Evolutionary conservation across 2,888 invertebrate genomes (phyloP).

Genomic region (Pterostichus madidus): DNA sequence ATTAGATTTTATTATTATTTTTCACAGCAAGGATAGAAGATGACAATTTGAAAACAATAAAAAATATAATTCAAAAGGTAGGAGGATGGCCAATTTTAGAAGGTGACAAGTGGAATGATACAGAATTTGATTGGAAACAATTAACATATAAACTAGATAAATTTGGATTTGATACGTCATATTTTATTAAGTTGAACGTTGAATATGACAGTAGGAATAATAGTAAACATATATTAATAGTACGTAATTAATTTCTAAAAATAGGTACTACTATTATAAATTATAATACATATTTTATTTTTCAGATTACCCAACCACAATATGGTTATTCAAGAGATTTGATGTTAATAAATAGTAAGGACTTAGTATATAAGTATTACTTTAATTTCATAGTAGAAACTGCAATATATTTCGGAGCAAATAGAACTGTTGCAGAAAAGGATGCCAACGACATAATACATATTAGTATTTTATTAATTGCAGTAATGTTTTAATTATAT

Average conservation of each 20-base stretch:
- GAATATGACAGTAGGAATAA: constrained; percentile 91
- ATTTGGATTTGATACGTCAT: constrained; percentile 89
- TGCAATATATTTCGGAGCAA: constrained; percentile 88
- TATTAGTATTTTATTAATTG: not conserved
- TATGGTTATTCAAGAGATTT: constrained; percentile 77
- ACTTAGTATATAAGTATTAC: constrained; percentile 85
- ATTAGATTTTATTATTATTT: no score
- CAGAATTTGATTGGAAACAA: constrained; percentile 85
- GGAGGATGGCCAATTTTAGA: constrained; percentile 93
- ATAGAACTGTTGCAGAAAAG: constrained; percentile 80
- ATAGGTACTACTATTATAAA: not conserved
- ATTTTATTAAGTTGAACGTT: constrained; percentile 90
- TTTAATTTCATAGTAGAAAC: constrained; percentile 89
- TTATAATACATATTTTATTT: not conserved
- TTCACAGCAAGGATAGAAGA: constrained; percentile 88
- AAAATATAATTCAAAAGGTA: constrained; percentile 83
- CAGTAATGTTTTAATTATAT: not conserved
- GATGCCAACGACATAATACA: constrained; percentile 84
- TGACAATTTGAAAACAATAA: constrained; percentile 84
- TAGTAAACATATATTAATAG: constrained; percentile 87
- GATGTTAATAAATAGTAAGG: constrained; percentile 69
- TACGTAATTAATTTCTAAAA: constrained; percentile 73
- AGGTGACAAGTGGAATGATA: constrained; percentile 84
- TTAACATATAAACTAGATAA: constrained; percentile 87
- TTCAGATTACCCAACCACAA: constrained; percentile 24